These are phyloP conservation scores for Drosophila heteroneura DNA, from an alignment of 2,888 invertebrate genomes.

Conservation along the genomic window DNA sequence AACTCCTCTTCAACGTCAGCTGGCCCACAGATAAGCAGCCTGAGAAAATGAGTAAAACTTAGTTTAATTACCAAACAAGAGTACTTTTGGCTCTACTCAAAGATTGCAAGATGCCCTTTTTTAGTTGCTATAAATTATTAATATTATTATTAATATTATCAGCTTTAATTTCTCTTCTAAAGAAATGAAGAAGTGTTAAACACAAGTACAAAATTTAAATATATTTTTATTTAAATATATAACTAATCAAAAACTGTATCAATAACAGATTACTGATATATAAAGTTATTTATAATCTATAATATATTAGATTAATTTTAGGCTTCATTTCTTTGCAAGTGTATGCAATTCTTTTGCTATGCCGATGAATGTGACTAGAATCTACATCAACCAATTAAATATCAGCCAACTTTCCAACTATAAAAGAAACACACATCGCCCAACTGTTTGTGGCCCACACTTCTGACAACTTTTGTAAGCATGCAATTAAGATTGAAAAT, in stretches of 20 bases:
- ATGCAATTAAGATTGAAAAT: background rate
- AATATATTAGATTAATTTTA: background rate
- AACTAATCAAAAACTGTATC: no score
- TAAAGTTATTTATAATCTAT: background rate
- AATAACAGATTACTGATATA: background rate
- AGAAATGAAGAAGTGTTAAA: no score
- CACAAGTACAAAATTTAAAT: no score
- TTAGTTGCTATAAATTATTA: background rate
- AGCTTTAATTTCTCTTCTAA: no score
- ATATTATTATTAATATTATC: no score
- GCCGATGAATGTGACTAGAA: background rate
- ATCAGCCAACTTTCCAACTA: background rate
- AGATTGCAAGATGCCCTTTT: background rate
- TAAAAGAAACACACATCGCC: background rate
- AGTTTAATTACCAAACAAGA: background rate
- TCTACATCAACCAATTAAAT: background rate
- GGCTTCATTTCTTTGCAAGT: background rate
- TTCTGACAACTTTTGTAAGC: constrained; percentile 1
- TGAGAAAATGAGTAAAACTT: constrained; percentile 36
- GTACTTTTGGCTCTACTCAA: background rate
- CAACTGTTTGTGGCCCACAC: background rate
- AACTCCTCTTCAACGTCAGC: constrained; percentile 33
- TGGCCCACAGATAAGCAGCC: constrained; percentile 41
- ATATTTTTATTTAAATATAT: no score
- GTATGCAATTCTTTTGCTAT: background rate